phyloP scores from a whole-genome alignment of 2,888 invertebrate species.

The Phalera bucephala region DNA sequence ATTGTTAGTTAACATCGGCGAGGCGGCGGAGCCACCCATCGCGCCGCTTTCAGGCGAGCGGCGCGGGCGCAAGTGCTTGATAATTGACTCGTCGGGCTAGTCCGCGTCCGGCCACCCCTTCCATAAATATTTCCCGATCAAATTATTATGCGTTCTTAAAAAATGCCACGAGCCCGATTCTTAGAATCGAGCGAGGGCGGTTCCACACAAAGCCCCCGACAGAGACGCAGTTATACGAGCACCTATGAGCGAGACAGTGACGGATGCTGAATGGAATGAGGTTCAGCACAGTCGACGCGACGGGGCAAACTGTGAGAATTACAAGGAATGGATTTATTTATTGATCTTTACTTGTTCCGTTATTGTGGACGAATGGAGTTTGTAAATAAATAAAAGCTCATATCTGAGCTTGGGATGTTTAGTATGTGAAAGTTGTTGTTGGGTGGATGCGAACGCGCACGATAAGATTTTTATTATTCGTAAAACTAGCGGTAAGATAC shows the following conservation, averaged over 20 bases:
- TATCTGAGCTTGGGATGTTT: slow-evolving; percentile 39
- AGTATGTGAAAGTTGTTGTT: slow-evolving; percentile 39
- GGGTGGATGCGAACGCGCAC: slow-evolving; percentile 46
- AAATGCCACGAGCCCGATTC: slow-evolving; percentile 78
- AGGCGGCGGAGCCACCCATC: slow-evolving; percentile 67
- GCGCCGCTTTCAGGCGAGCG: slow-evolving; percentile 61
- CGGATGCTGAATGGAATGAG: slow-evolving; percentile 70
- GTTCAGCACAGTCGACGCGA: slow-evolving; percentile 59
- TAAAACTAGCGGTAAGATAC: slow-evolving; percentile 16
- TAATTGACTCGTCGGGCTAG: slow-evolving; percentile 78
- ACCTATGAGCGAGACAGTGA: slow-evolving; percentile 45
- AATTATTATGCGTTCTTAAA: slow-evolving; percentile 79
- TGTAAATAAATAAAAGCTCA: slow-evolving; percentile 62
- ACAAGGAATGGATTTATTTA: slow-evolving; percentile 80
- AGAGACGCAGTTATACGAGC: slow-evolving; percentile 42
- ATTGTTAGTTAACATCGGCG: slow-evolving; percentile 59
- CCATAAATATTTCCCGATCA: slow-evolving; percentile 83
- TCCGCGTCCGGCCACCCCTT: slow-evolving; percentile 74
- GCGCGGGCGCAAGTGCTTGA: slow-evolving; percentile 51
- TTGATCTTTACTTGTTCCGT: slow-evolving; percentile 73
- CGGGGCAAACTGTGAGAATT: slow-evolving; percentile 75
- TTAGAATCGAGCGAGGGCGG: slow-evolving; percentile 73
- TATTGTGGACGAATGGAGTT: slow-evolving; percentile 56
- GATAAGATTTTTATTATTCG: slow-evolving; percentile 24
- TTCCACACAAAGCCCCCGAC: slow-evolving; percentile 67